Conservation (phyloP, 2,797 vertebrate species). For the Pipistrellus nathusii region DNA sequence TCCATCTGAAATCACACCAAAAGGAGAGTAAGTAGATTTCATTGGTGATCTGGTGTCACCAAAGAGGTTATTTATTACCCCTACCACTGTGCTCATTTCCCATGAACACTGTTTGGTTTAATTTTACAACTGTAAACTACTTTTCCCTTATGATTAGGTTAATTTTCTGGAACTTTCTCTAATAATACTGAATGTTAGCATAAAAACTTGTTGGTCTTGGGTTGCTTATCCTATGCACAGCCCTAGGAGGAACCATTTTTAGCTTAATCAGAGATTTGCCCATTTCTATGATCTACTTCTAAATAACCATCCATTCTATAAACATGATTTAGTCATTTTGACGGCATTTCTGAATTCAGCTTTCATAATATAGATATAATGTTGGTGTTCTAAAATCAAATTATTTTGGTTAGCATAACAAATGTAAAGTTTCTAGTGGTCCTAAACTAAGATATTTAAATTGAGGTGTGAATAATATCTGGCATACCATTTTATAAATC, state of each 20-base stretch:
- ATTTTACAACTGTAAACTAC: background rate
- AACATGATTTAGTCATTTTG: background rate
- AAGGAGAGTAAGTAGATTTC: background rate
- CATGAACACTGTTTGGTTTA: background rate
- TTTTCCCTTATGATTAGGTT: background rate
- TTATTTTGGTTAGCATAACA: background rate
- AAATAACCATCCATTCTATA: background rate
- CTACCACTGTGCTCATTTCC: background rate
- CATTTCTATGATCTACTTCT: background rate
- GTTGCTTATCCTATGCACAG: background rate
- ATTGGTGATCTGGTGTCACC: background rate
- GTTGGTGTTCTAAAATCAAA: slow-evolving; percentile 47
- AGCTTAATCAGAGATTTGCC: background rate
- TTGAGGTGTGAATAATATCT: background rate
- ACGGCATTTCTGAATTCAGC: slow-evolving; percentile 25
- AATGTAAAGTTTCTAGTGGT: slow-evolving; percentile 23
- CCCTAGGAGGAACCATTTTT: background rate
- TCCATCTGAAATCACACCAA: background rate
- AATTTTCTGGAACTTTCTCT: background rate
- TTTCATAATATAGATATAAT: background rate
- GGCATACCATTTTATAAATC: background rate
- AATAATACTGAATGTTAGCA: background rate
- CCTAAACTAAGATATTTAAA: slow-evolving; percentile 1
- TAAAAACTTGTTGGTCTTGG: background rate
- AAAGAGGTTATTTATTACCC: background rate